These are phyloP conservation scores for Tauraco hartlaubi DNA, from an alignment of 2,797 vertebrate species.

Conservation along the genomic window DNA sequence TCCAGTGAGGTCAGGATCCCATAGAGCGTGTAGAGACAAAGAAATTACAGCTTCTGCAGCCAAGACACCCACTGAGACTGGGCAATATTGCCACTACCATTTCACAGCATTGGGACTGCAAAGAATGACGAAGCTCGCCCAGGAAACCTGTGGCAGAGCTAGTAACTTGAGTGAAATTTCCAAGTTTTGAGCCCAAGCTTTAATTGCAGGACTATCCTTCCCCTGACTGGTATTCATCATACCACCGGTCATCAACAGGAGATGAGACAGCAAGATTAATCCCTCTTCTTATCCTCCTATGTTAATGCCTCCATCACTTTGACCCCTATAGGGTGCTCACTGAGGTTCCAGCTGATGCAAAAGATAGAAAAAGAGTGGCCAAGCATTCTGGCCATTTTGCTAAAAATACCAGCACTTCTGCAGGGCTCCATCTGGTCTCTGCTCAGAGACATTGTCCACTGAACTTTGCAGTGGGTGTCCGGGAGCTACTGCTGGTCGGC, in stretches of 20 bases:
- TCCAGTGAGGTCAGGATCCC: not conserved
- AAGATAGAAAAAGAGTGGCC: not conserved
- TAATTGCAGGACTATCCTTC: not conserved
- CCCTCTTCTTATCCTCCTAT: not conserved
- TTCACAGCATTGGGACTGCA: not conserved
- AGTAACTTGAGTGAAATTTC: not conserved
- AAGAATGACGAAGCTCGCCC: not conserved
- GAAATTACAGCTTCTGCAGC: not conserved
- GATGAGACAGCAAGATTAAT: not conserved
- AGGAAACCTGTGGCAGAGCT: not conserved
- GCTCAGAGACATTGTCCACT: constrained; percentile 15
- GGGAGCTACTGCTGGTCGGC: not conserved
- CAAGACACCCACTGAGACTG: not conserved
- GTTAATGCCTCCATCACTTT: not conserved
- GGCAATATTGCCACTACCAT: not conserved
- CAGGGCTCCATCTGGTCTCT: constrained; percentile 45
- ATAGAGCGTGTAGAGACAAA: not conserved
- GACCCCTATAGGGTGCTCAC: not conserved
- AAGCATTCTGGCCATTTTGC: constrained; percentile 30
- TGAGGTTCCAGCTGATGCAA: not conserved
- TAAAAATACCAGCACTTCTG: constrained; percentile 58
- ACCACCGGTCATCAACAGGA: not conserved
- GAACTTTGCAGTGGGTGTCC: not conserved
- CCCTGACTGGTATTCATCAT: fast-evolving
- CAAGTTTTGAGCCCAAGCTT: not conserved